phyloP scores from a whole-genome alignment of 1,140 invertebrate genomes.

The Caenorhabditis briggsae region DNA sequence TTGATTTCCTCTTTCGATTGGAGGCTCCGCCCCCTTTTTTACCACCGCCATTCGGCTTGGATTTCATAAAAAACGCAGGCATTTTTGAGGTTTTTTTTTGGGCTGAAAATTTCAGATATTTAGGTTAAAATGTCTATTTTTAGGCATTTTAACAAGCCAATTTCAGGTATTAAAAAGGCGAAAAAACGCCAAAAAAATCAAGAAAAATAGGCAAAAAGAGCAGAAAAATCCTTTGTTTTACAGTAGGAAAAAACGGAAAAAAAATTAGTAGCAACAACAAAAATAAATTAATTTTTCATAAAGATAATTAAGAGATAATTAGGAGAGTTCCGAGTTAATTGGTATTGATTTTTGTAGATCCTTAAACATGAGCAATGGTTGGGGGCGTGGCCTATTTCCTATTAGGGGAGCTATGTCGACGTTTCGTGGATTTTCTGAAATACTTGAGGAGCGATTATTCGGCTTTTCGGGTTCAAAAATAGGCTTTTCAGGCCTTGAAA shows the following conservation, averaged over 20 bases:
- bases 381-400: too few species aligned
- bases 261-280: too few species aligned
- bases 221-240: not conserved
- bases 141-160: too few species aligned
- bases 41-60: not conserved
- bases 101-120: not conserved
- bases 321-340: too few species aligned
- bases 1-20: not conserved
- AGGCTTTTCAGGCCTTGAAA: too few species aligned
- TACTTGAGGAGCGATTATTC: too few species aligned
- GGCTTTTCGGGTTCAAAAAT: too few species aligned
- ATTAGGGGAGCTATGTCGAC: not conserved
- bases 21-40: not conserved
- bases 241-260: not conserved
- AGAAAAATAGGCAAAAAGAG: not conserved
- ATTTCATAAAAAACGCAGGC: slow-evolving; percentile 57
- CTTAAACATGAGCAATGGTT: not conserved
- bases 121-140: not conserved
- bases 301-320: too few species aligned
- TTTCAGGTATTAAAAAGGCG: not conserved
- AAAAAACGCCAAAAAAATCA: not conserved
- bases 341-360: too few species aligned
- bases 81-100: not conserved
- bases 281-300: too few species aligned
- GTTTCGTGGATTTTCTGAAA: slow-evolving; percentile 41